Conservation (phyloP, 2,113 vertebrate species). For the Pycnonotus jocosus region DNA sequence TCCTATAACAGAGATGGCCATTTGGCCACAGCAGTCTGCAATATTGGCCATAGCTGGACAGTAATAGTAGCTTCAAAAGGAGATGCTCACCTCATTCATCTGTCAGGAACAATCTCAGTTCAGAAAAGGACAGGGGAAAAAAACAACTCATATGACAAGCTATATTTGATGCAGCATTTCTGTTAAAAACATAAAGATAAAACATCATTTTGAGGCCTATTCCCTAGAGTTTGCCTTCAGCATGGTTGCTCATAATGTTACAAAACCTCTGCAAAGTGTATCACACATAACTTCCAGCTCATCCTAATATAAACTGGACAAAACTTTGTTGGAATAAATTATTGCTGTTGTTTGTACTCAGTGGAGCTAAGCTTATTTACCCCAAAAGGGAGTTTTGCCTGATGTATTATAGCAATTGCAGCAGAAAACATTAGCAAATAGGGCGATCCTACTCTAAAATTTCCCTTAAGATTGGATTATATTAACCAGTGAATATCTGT, state of each 20-base stretch:
- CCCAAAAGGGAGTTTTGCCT: neutral
- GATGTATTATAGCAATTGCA: neutral
- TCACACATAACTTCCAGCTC: neutral
- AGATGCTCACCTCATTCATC: neutral
- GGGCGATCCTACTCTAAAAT: neutral
- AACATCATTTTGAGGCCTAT: neutral
- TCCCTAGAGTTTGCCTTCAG: neutral
- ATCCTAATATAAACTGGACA: neutral
- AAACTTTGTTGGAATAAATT: neutral
- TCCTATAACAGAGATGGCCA: neutral
- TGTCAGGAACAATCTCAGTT: neutral
- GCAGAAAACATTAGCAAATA: neutral
- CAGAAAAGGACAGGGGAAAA: neutral
- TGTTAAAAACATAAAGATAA: neutral
- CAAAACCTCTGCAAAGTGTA: neutral
- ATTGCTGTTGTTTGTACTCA: neutral
- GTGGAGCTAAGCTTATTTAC: neutral
- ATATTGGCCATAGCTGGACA: neutral
- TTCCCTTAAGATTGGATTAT: neutral
- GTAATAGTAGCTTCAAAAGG: neutral
- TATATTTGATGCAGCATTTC: neutral
- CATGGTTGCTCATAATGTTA: neutral
- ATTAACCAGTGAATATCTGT: neutral
- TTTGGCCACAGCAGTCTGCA: neutral
- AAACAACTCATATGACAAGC: neutral